These are phyloP conservation scores for Diplosoma virens DNA, from an alignment of 23 tunicate genomes.

Conservation along the genomic window DNA sequence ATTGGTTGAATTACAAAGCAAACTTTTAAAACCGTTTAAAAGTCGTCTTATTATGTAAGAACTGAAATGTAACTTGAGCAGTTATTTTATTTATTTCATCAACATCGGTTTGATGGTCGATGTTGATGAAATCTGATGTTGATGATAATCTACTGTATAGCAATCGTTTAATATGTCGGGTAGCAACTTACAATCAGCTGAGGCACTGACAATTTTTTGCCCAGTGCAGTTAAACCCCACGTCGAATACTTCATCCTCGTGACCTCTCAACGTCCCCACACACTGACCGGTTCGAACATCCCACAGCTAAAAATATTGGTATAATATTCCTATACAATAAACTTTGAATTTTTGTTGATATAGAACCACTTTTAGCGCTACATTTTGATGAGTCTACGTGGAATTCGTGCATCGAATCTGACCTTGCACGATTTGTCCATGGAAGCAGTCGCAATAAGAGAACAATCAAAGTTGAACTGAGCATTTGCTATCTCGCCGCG, in stretches of 20 bases:
- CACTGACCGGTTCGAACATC: constrained; percentile 90
- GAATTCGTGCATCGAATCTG: background rate
- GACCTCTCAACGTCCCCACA: constrained; percentile 75
- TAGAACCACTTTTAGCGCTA: background rate
- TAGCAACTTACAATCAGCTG: constrained; percentile 94
- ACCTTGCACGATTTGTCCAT: constrained; percentile 97
- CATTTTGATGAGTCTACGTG: background rate
- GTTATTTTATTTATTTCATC: too few relatives aligned
- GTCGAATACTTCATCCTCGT: constrained; percentile 95
- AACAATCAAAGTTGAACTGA: constrained; percentile 93
- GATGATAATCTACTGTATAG: too few relatives aligned
- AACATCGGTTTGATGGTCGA: too few relatives aligned
- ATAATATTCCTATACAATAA: background rate
- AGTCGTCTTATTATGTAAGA: too few relatives aligned
- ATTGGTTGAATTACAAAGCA: too few relatives aligned
- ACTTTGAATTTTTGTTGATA: background rate
- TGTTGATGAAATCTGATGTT: too few relatives aligned
- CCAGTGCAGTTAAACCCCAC: constrained; percentile 90
- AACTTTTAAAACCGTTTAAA: too few relatives aligned
- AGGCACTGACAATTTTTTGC: constrained; percentile 66
- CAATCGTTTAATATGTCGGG: too few relatives aligned
- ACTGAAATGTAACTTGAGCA: too few relatives aligned
- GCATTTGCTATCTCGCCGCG: constrained; percentile 93
- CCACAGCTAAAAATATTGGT: constrained; percentile 79
- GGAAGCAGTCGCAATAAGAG: constrained; percentile 84